Base-by-base conservation (phyloP, 2,888 invertebrate species). In the Allacma fusca region DNA sequence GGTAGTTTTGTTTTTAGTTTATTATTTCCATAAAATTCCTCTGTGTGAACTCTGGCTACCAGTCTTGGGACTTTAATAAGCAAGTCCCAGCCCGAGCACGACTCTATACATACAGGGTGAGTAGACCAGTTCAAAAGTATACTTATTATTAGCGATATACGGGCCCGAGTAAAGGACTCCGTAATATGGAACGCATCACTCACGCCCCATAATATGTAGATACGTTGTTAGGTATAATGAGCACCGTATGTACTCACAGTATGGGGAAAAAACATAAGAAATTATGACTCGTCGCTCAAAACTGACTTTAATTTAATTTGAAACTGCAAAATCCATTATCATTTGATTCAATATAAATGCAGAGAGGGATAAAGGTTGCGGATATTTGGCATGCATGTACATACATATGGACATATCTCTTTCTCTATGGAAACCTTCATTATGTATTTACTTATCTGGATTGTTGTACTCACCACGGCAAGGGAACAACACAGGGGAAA, bases 1-100 rank as follows among this genome's bases (percentile, higher is more conserved):
- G 65, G 28, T 65, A 65, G 65, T 65, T 26, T 65, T 65, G 65
- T 65, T 65, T 65, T 65, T 26, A 65, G 28, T 65, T 65, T 65
- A 65, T 65, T 26, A 65, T 65, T 65, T 65, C 65, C 65, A 65
- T 65, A 65, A 65, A 65, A 65, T 26, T 29, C 65, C 29, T 28
- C 19, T 65, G 65, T 26, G 65, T 28, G 65, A 65, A 26, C 28
- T 28, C 28, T 65, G 26, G 65, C 65, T 65, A 65, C 65, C 65
- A 26, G 65, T 65, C 65, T 65, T 65, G 16, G 12, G 23, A 62
- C 26, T 34, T 9, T 9, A 34, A n/a, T n/a, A 34, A 34, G 34
- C 34, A 34, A 9, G 5, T 34, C 34, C 34, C 34, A 4, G 4
- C 9, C 9, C 9, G 34, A 7, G 9, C 34, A 34, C 34, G 4